Conservation (phyloP, 2,888 invertebrate species). For the Epistrophella euchroma region DNA sequence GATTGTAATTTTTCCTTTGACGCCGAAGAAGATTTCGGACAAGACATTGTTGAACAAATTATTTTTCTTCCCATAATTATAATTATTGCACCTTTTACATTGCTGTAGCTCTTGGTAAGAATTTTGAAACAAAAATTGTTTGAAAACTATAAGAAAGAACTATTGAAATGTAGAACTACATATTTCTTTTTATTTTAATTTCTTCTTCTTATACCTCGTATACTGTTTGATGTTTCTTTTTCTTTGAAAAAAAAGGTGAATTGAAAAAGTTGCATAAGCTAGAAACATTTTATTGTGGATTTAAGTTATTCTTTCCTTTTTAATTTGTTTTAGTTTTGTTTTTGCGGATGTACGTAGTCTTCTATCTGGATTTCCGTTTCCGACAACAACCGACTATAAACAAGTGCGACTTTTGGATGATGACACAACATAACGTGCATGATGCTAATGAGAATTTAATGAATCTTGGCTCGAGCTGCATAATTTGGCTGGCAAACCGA, state of each 20-base stretch:
- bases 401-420: constrained; percentile 22
- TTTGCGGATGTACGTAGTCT: constrained; percentile 39
- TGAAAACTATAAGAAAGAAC: too few relatives aligned
- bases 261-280: constrained; percentile 63
- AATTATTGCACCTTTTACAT: constrained; percentile 5
- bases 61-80: neutral
- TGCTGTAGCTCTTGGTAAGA: neutral
- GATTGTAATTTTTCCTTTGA: neutral
- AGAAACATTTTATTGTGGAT: constrained; percentile 25
- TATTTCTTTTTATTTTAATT: too few relatives aligned
- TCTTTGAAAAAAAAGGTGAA: neutral
- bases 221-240: neutral
- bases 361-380: constrained; percentile 55
- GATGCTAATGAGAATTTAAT: constrained; percentile 76
- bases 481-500: constrained; percentile 54
- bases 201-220: too few relatives aligned
- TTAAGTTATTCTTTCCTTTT: constrained; percentile 31
- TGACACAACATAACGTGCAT: constrained; percentile 61
- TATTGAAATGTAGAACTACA: too few relatives aligned
- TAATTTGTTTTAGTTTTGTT: neutral
- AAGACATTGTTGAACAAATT: neutral
- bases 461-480: constrained; percentile 56
- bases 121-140: neutral
- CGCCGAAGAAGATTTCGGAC: neutral
- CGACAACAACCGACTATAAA: constrained; percentile 14